Evolutionary conservation across 2,113 vertebrate species (phyloP).

Genomic region (Esox niger): DNA sequence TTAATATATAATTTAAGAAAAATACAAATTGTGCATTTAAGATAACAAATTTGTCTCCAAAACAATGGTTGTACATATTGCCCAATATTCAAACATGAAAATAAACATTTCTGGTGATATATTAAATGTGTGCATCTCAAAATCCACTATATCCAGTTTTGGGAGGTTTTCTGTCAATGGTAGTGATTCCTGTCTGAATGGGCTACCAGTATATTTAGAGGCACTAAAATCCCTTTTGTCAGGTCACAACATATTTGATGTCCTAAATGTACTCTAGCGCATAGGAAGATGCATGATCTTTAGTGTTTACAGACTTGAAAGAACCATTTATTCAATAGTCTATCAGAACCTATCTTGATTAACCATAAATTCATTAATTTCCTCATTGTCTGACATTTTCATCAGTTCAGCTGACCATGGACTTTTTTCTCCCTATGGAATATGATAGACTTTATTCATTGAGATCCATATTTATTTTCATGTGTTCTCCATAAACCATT

Average conservation of each 20-base stretch:
- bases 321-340: slow-evolving; percentile 60
- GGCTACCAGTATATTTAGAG: slow-evolving; percentile 44
- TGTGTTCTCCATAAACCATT: slow-evolving; percentile 41
- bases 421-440: slow-evolving; percentile 24
- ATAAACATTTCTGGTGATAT: slow-evolving; percentile 38
- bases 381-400: slow-evolving; percentile 26
- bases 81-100: slow-evolving; percentile 63
- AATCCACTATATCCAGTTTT: slow-evolving; percentile 17
- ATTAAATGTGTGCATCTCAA: slow-evolving; percentile 40
- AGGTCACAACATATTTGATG: slow-evolving; percentile 54
- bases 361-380: slow-evolving; percentile 47
- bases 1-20: slow-evolving; percentile 77
- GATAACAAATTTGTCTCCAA: slow-evolving; percentile 72
- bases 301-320: slow-evolving; percentile 76
- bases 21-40: slow-evolving; percentile 59
- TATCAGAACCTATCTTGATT: slow-evolving; percentile 41
- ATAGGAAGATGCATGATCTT: slow-evolving; percentile 76
- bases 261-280: slow-evolving; percentile 70
- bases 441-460: slow-evolving; percentile 52
- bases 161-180: background rate
- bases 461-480: slow-evolving; percentile 45
- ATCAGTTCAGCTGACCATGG: slow-evolving; percentile 29
- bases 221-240: slow-evolving; percentile 56
- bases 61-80: slow-evolving; percentile 78
- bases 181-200: slow-evolving; percentile 31